Evolutionary conservation across 1,140 invertebrate genomes (phyloP).

Genomic region (Drosophila azteca): DNA sequence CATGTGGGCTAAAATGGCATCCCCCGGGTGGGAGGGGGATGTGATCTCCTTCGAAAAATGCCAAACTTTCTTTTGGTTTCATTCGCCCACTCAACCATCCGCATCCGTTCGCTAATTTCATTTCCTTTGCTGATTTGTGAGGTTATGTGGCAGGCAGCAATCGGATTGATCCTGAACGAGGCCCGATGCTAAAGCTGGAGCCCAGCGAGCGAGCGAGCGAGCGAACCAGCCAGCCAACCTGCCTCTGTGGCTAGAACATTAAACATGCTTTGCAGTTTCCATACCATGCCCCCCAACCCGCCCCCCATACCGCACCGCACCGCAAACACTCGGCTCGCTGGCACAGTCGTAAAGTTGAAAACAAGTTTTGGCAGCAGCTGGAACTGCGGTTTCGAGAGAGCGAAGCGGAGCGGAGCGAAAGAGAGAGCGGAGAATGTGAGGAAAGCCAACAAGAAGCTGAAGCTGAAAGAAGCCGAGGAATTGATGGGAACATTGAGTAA

Average conservation of each 20-base stretch:
- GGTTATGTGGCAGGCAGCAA: no score
- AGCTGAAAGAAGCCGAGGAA: constrained; percentile 14
- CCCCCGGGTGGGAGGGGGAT: background rate
- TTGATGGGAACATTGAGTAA: constrained; percentile 39
- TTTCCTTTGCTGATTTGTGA: no score
- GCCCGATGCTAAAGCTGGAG: no score
- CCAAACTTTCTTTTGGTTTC: no score
- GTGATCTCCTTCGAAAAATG: no score
- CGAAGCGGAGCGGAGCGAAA: background rate
- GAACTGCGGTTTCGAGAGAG: constrained; percentile 30
- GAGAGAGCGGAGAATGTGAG: constrained; percentile 34
- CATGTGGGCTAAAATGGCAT: constrained; percentile 17
- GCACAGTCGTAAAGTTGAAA: constrained; percentile 18
- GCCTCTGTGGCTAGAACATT: constrained; percentile 40
- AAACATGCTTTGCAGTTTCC: constrained; percentile 55
- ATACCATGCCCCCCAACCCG: background rate
- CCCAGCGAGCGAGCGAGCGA: background rate
- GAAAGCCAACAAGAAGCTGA: constrained; percentile 31
- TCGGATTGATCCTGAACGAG: no score
- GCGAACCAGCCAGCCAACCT: constrained; percentile 9
- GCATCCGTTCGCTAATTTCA: no score
- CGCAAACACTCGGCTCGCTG: constrained; percentile 1
- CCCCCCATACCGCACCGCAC: background rate
- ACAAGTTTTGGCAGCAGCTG: constrained; percentile 63
- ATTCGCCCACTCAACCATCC: no score